Conservation (phyloP, 1,140 invertebrate species). For the Amyelois transitella region DNA sequence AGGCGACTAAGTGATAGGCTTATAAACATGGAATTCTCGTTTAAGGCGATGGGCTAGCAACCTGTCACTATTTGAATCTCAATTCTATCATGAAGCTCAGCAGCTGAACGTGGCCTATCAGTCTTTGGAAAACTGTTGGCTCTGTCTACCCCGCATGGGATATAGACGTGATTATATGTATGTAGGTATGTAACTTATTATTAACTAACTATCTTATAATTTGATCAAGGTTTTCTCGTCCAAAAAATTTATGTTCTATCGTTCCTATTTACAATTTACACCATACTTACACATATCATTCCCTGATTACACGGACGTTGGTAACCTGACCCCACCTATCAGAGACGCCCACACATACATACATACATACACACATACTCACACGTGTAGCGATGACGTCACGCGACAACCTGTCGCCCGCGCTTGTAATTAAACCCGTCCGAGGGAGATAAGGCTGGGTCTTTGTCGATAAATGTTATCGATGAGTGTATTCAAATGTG, state of each 20-base stretch:
- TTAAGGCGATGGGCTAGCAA: too few species aligned
- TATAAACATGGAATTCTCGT: too few species aligned
- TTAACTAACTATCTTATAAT: background rate
- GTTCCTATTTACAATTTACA: too few species aligned
- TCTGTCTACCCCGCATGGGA: too few species aligned
- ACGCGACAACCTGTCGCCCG: constrained; percentile 71
- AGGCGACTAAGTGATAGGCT: too few species aligned
- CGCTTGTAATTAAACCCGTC: constrained; percentile 70
- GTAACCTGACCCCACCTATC: constrained; percentile 12
- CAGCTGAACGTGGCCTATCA: too few species aligned
- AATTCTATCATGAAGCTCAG: too few species aligned
- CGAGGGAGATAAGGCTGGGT: constrained; percentile 37
- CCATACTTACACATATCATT: background rate
- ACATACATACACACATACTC: constrained; percentile 21
- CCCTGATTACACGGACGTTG: background rate
- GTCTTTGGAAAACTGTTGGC: too few species aligned
- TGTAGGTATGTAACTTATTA: too few species aligned
- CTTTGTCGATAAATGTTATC: constrained; percentile 22
- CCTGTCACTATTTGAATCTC: too few species aligned
- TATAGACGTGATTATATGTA: too few species aligned
- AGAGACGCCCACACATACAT: constrained; percentile 8
- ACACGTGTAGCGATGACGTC: constrained; percentile 59
- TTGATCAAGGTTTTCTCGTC: background rate
- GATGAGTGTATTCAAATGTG: constrained; percentile 4
- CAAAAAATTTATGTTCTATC: too few species aligned